Percentiles rank a stretch among this genome's conserved stretches.
Evolutionary conservation across 2,113 vertebrate genomes (phyloP).

Genomic region (Sylvilagus bachmani): DNA sequence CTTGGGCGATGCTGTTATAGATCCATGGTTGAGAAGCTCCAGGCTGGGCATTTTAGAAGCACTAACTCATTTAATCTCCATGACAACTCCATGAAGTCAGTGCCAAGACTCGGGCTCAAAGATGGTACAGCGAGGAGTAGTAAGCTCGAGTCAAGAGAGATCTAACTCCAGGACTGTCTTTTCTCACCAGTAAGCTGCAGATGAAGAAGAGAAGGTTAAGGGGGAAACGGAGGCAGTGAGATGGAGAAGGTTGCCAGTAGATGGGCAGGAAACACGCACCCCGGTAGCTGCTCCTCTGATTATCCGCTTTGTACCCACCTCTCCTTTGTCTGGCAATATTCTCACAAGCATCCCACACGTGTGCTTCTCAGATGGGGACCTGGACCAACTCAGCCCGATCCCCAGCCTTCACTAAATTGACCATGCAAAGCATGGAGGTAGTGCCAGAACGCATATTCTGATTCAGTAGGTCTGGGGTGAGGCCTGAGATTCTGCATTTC

Average conservation of each 20-base stretch:
- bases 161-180: background rate
- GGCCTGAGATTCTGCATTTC: background rate
- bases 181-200: background rate
- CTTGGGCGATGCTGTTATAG: background rate
- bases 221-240: background rate
- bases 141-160: background rate
- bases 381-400: too few relatives aligned
- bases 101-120: background rate
- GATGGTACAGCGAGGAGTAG: background rate
- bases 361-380: background rate
- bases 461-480: background rate
- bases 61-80: slow-evolving; percentile 39
- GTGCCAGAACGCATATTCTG: background rate
- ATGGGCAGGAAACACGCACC: background rate
- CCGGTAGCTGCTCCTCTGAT: background rate
- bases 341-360: background rate
- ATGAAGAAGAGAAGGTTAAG: background rate
- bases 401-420: background rate
- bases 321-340: background rate
- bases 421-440: background rate
- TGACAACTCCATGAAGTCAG: background rate
- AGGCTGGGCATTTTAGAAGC: slow-evolving; percentile 2
- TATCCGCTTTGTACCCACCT: background rate
- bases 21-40: background rate
- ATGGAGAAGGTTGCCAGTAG: background rate